Percentiles rank a stretch among this genome's conserved stretches.
These are phyloP conservation scores for Ceratitis capitata DNA, from an alignment of 1,140 invertebrate genomes.

Conservation along the genomic window DNA sequence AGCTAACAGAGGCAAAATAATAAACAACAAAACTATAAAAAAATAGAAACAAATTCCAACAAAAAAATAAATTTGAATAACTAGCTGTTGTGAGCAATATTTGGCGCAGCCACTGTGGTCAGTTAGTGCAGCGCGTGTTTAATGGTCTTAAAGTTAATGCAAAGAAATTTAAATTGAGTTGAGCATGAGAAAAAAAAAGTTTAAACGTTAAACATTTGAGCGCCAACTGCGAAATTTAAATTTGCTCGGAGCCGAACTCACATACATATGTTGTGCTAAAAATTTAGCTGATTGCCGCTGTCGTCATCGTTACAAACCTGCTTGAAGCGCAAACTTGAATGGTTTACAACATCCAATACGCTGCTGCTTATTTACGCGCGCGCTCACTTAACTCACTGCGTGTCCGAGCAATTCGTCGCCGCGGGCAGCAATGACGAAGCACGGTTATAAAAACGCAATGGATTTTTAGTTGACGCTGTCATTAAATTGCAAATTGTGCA, in stretches of 20 bases:
- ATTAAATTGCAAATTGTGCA: slow-evolving; percentile 8
- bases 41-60: background rate
- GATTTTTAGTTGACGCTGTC: background rate
- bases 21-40: background rate
- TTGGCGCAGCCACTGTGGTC: background rate
- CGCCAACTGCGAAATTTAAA: background rate
- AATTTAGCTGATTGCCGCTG: background rate
- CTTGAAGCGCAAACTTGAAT: background rate
- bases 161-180: background rate
- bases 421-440: background rate
- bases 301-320: slow-evolving; percentile 28
- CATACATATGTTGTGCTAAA: background rate
- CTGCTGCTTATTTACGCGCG: slow-evolving; percentile 14
- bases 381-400: slow-evolving; percentile 9
- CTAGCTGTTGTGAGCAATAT: background rate
- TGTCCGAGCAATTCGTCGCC: background rate
- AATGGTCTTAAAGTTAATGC: background rate
- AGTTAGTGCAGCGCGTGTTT: background rate
- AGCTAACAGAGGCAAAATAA: background rate
- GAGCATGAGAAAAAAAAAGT: background rate
- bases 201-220: background rate
- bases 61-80: background rate
- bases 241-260: background rate
- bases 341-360: background rate
- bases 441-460: background rate